phyloP scores from a whole-genome alignment of 2,113 vertebrate species.

The Fulica atra region DNA sequence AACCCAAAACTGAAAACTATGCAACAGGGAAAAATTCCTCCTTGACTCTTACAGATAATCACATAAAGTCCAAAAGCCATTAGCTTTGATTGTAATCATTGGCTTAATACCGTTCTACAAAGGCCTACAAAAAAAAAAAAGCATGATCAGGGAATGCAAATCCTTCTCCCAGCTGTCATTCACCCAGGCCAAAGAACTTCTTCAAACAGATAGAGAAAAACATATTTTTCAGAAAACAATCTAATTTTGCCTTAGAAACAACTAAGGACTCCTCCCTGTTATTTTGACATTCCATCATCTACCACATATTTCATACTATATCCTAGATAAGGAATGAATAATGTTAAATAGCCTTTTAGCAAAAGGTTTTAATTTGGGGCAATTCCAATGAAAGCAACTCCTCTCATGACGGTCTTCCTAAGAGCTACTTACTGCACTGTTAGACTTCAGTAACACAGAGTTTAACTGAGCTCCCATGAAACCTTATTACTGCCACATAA shows the following conservation, averaged over 20 bases:
- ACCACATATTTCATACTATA: not conserved
- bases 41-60: not conserved
- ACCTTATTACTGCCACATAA: not conserved
- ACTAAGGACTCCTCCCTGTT: not conserved
- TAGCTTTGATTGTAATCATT: conserved; percentile 44
- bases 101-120: conserved; percentile 16
- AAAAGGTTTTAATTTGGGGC: not conserved
- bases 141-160: not conserved
- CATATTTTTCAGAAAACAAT: not conserved
- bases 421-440: not conserved
- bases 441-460: not conserved
- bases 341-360: not conserved
- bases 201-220: not conserved
- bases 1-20: not conserved
- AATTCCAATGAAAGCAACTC: not conserved
- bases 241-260: not conserved
- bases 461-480: not conserved
- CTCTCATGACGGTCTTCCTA: not conserved
- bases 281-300: not conserved
- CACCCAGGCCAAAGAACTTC: not conserved
- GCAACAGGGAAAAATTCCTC: not conserved
- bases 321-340: not conserved
- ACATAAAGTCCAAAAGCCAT: not conserved
- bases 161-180: not conserved
- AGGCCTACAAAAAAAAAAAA: conserved; percentile 9